Evolutionary conservation across 2,797 vertebrate genomes (phyloP), one percentile per base, ranked within the genome.

Genomic region (Stomatorhinus walkeri): DNA sequence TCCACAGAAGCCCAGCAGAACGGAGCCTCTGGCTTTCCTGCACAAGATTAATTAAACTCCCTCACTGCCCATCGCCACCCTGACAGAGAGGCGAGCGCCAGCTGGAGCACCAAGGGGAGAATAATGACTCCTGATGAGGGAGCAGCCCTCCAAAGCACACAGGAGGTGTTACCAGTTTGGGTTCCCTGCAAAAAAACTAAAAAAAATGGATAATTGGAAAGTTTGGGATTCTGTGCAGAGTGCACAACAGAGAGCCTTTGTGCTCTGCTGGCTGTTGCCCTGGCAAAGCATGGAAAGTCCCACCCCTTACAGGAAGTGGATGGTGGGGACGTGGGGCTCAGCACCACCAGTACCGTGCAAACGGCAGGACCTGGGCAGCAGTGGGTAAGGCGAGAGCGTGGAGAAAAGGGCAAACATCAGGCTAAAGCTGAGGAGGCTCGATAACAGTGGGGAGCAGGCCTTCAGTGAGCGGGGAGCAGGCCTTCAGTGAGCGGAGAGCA

Each of bases 1-100:
- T 87, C 91, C 90, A 91, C 90, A 89, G 91, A 93, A 93, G 94
- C 95, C 93, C 94, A 93, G 51, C 88, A 92, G 90, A 93, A 94
- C 16, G 81, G n/a, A 92, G 88, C 93, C 92, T 93, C 86, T 0
- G 89, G 88, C 89, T 92, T n/a, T 61, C 89, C 90, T 91, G 90
- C 90, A 89, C 90, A 92, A 93, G 94, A 94, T 72, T 92, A 89
- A 90, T 89, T 93, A 93, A 88, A 92, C 90, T 92, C 86, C 4
- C 90, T 40, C 90, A 90, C 87, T 22, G 28, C 24, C 51, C 89
- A 68, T 76, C 51, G 22, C 49, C 48, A 40, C 49, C 68, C 68
- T 61, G 40, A 40, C 6, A 46, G 86, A 52, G 19, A 40, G 19
- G 12, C 86, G 48, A 61, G 32, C 3, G 22, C 86, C 85, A 87